phyloP scores from a whole-genome alignment of 64 coral and sea anemone species.

The Stichodactyla mertensii region DNA sequence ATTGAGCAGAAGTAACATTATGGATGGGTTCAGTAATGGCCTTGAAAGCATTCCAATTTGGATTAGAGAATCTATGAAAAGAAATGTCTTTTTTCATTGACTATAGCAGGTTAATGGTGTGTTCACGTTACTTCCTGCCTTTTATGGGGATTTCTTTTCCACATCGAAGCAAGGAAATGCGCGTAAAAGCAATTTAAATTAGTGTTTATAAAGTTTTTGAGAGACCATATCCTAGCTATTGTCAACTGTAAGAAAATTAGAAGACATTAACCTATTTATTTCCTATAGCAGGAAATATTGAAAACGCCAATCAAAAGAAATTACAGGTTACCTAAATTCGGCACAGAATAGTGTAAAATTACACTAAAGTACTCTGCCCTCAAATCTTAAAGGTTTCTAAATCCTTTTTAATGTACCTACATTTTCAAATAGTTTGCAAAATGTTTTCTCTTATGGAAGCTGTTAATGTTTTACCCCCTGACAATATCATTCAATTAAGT shows the following conservation, averaged over 20 bases:
- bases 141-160: conserved; percentile 11
- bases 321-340: background rate
- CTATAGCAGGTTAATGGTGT: conserved; percentile 22
- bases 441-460: background rate
- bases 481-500: too few species aligned
- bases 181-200: conserved; percentile 26
- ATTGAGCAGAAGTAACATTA: background rate
- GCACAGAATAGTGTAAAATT: background rate
- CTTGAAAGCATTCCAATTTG: conserved; percentile 23
- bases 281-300: conserved; percentile 7
- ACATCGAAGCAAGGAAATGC: conserved; percentile 14
- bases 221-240: conserved; percentile 12
- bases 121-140: conserved; percentile 2
- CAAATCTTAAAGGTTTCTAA: background rate
- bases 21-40: background rate
- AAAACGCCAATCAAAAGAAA: conserved; percentile 5
- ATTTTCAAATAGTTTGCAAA: background rate
- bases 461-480: too few species aligned
- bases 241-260: conserved; percentile 20
- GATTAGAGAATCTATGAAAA: conserved; percentile 5
- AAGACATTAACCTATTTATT: conserved; percentile 6
- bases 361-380: background rate
- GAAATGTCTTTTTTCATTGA: background rate
- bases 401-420: background rate
- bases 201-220: conserved; percentile 16